Evolutionary conservation across 2,888 invertebrate genomes (phyloP).

Genomic region (Luperina nickerlii): DNA sequence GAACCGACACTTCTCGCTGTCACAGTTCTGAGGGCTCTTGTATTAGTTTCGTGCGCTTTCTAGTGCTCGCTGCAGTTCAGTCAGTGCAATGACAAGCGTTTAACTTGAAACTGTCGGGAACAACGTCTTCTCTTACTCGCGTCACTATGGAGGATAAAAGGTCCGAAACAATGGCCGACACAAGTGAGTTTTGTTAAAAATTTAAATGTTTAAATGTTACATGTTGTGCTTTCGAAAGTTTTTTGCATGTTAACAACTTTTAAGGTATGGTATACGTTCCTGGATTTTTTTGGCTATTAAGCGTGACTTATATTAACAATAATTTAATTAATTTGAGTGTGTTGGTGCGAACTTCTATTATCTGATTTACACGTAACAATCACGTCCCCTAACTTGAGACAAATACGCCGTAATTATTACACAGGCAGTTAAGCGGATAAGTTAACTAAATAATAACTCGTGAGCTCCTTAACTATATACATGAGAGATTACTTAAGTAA

Average conservation of each 20-base stretch:
- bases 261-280: neutral
- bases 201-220: constrained; percentile 44
- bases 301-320: neutral
- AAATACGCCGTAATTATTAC: constrained; percentile 39
- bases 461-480: constrained; percentile 43
- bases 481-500: constrained; percentile 27
- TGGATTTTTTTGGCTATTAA: neutral
- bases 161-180: constrained; percentile 74
- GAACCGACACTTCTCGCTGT: constrained; percentile 79
- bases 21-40: constrained; percentile 80
- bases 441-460: constrained; percentile 27
- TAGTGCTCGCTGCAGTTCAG: constrained; percentile 80
- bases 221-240: constrained; percentile 28
- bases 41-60: constrained; percentile 81
- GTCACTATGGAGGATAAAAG: constrained; percentile 70
- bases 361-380: constrained; percentile 27
- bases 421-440: constrained; percentile 41
- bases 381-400: constrained; percentile 15
- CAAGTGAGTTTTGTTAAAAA: constrained; percentile 75
- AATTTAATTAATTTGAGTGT: constrained; percentile 18
- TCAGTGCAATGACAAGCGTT: constrained; percentile 83
- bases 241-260: constrained; percentile 24
- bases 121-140: constrained; percentile 64
- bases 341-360: constrained; percentile 21
- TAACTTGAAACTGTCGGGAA: constrained; percentile 71